Conservation (phyloP, 1,140 invertebrate species). For the Drosophila mayri region DNA sequence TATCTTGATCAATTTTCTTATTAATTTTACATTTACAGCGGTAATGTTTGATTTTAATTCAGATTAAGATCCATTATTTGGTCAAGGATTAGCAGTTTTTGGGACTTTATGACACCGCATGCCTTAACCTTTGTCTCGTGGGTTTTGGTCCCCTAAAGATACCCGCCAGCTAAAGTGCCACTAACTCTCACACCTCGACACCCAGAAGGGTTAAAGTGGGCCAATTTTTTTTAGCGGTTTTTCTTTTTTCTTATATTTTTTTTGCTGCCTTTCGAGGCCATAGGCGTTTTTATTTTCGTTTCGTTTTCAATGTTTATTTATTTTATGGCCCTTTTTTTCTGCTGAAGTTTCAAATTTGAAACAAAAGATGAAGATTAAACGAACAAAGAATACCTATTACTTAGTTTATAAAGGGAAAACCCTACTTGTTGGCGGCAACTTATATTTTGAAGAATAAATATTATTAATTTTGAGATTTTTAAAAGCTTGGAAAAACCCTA, state of each 20-base stretch:
- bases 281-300: conserved; percentile 48
- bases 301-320: conserved; percentile 63
- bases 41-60: conserved; percentile 1
- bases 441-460: background rate
- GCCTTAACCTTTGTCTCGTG: background rate
- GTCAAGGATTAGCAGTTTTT: background rate
- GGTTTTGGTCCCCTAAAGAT: background rate
- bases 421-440: too few relatives aligned
- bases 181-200: conserved; percentile 41
- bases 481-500: background rate
- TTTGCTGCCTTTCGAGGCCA: conserved; percentile 14
- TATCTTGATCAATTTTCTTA: background rate
- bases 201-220: conserved; percentile 41
- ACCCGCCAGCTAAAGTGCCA: conserved; percentile 35
- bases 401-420: too few relatives aligned
- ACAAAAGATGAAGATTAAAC: too few relatives aligned
- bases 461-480: background rate
- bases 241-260: background rate
- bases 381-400: background rate
- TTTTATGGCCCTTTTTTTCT: conserved; percentile 60
- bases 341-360: conserved; percentile 39
- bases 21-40: background rate
- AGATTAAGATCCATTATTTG: background rate
- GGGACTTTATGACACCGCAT: background rate
- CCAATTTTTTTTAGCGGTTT: conserved; percentile 20